Percentiles rank a stretch among this genome's conserved stretches.
phyloP scores from a whole-genome alignment of 1,140 invertebrate genomes.

The Argopecten irradians region DNA sequence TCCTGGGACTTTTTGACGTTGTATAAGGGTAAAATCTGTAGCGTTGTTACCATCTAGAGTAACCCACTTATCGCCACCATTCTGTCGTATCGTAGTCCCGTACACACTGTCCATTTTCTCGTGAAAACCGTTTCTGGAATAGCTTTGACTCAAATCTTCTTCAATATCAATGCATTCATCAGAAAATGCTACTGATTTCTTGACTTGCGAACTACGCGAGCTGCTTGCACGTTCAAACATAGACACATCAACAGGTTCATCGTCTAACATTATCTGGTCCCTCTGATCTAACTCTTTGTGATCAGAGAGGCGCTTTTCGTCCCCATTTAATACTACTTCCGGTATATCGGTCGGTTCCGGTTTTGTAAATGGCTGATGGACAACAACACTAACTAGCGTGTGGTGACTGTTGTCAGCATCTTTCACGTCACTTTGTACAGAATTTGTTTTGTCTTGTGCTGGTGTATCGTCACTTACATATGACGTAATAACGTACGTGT shows the following conservation, averaged over 20 bases:
- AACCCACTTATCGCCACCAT: not conserved
- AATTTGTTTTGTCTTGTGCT: not conserved
- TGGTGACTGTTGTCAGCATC: not conserved
- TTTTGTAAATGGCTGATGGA: not conserved
- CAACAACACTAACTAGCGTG: not conserved
- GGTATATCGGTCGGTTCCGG: not conserved
- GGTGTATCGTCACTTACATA: not conserved
- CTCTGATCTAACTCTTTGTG: not conserved
- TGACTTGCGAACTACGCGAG: not conserved
- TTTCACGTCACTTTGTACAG: not conserved
- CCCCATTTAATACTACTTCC: not conserved
- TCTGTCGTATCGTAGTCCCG: not conserved
- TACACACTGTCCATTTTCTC: not conserved
- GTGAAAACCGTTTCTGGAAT: not conserved
- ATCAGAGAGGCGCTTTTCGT: not conserved
- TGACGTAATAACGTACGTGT: not conserved
- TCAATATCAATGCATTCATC: not conserved
- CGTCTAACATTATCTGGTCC: not conserved
- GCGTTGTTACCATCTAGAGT: not conserved
- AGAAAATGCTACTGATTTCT: slow-evolving; percentile 3
- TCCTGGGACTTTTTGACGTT: not conserved
- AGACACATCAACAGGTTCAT: not conserved
- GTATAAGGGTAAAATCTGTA: not conserved
- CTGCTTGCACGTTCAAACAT: not conserved
- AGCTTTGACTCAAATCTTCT: not conserved